Evolutionary conservation across 2,888 invertebrate genomes (phyloP).

Genomic region (Camptogramma bilineatum): DNA sequence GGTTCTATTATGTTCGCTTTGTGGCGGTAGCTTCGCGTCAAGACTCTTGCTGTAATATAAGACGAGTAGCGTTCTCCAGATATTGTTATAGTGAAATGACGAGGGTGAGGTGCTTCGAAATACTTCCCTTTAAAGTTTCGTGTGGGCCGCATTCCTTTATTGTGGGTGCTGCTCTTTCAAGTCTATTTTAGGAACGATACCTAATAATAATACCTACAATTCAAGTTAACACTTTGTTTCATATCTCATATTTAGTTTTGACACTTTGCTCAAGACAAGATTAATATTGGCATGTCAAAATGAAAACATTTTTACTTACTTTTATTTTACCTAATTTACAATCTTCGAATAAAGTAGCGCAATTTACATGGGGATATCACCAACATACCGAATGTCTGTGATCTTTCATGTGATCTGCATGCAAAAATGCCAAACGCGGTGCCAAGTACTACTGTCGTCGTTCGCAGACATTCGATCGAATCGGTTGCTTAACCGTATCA

Average conservation of each 20-base stretch:
- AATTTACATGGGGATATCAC: conserved; percentile 12
- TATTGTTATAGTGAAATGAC: conserved; percentile 24
- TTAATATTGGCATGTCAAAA: not conserved
- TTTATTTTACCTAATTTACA: too few species aligned
- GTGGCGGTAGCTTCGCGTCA: not conserved
- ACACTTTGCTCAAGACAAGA: not conserved
- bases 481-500: not conserved
- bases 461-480: conserved; percentile 12
- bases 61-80: conserved; percentile 12
- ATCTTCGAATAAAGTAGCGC: too few species aligned
- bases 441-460: conserved; percentile 28
- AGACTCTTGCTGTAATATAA: conserved; percentile 10
- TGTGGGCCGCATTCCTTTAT: conserved; percentile 12
- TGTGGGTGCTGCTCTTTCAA: not conserved
- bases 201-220: not conserved
- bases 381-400: conserved; percentile 19
- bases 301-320: too few species aligned
- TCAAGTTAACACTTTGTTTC: not conserved
- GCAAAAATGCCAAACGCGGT: conserved; percentile 24
- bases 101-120: conserved; percentile 25
- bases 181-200: conserved; percentile 1
- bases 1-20: not conserved
- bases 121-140: conserved; percentile 19
- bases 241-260: not conserved
- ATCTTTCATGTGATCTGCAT: conserved; percentile 27